phyloP scores from a whole-genome alignment of 2,888 invertebrate genomes.

The Bugula neritina region DNA sequence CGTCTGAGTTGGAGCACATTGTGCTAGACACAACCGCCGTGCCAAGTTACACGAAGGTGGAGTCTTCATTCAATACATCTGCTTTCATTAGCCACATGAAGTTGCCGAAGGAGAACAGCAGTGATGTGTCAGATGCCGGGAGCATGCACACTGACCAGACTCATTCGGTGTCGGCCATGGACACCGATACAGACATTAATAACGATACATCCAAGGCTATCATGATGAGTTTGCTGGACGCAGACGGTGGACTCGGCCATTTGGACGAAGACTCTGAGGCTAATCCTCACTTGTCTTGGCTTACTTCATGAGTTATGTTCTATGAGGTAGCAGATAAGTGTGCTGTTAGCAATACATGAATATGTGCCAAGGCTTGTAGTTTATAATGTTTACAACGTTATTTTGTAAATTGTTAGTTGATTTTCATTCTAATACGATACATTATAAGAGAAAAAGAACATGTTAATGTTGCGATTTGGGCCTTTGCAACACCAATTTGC shows the following conservation, averaged over 20 bases:
- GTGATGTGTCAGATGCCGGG: neutral
- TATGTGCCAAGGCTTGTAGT: too few species aligned
- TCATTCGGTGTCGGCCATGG: neutral
- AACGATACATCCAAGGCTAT: slow-evolving; percentile 18
- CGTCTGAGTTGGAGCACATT: slow-evolving; percentile 13
- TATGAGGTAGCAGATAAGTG: too few species aligned
- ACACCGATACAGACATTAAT: slow-evolving; percentile 3
- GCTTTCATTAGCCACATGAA: neutral
- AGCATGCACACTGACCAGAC: neutral
- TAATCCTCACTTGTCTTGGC: neutral
- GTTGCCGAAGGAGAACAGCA: neutral
- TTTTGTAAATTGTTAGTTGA: too few species aligned
- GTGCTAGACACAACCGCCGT: neutral
- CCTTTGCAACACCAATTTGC: too few species aligned
- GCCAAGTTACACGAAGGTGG: neutral
- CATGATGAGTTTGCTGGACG: slow-evolving; percentile 17
- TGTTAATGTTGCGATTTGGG: too few species aligned
- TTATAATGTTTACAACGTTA: too few species aligned
- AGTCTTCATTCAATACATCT: neutral
- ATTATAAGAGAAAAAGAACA: too few species aligned
- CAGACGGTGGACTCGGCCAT: slow-evolving; percentile 24
- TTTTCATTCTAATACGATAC: too few species aligned
- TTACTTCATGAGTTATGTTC: too few species aligned
- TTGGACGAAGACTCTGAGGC: neutral
- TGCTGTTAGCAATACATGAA: too few species aligned